Base-by-base conservation (phyloP, 2,797 vertebrate species). In the Gouania willdenowi region DNA sequence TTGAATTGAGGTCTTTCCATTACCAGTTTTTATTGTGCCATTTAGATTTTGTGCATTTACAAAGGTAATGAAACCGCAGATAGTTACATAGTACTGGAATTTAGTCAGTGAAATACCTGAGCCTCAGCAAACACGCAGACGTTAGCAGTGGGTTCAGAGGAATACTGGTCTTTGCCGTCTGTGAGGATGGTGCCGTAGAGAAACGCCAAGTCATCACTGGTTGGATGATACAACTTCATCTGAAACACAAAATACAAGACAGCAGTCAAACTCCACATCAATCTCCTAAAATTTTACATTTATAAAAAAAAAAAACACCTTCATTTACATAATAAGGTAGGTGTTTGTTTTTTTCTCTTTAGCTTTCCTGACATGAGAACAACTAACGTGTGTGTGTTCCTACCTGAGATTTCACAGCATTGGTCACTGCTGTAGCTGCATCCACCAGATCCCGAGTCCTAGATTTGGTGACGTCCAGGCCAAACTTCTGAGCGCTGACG, bases 131-230 rank as follows among this genome's bases (percentile, higher is more conserved):
- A 98, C 71, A 99, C 93, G 28, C 96, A 99, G 45, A 97, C 70
- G 16, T 97, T 98, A 58, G 90, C 83, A 3, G 93, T 95, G 45
- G 94, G 85, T 17, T 93, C 91, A 22, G 87, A 56, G 0, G 82
- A 90, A 23, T 90, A 93, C 7, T 63, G 8, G 0, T 98, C 95
- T 36, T 91, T 94, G 25, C 93, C 94, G 0, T 98, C 96, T 0
- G 95, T 98, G 70, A 98, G 76, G 65, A 98, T 97, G 29, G 95
- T 97, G 32, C 96, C 94, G 0, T 98, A 98, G 4, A 98, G 86
- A 73, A 97, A 98, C 24, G 91, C 91, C 66, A 97, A 84, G 30
- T 98, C 95, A 37, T 92, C 87, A 1, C 86, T 92, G 35, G 81
- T 82, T 7, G 95, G 94, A 61, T 98, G 94, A 42, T 79, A 73